Evolutionary conservation across 2,888 invertebrate genomes (phyloP).

Genomic region (Drosophila birchii): DNA sequence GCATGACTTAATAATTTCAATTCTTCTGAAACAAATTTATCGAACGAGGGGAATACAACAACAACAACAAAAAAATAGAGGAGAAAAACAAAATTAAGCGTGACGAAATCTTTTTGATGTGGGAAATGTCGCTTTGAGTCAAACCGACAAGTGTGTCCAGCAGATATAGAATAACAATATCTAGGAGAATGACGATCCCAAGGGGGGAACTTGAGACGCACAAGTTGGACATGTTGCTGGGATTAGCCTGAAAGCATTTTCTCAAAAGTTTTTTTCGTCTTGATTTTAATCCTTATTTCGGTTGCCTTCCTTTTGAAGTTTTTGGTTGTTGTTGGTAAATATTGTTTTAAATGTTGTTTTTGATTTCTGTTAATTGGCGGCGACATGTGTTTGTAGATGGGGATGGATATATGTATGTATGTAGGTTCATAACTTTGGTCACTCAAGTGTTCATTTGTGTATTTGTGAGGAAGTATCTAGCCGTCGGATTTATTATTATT

Average conservation of each 20-base stretch:
- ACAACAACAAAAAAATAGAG: constrained; percentile 14
- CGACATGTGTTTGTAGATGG: constrained; percentile 78
- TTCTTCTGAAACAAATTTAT: constrained; percentile 60
- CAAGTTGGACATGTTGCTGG: constrained; percentile 72
- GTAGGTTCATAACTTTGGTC: constrained; percentile 48
- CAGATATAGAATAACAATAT: constrained; percentile 51
- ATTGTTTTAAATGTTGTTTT: constrained; percentile 70
- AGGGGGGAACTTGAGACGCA: constrained; percentile 64
- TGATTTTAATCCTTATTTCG: constrained; percentile 71
- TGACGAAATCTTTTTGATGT: constrained; percentile 82
- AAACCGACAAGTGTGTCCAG: constrained; percentile 80
- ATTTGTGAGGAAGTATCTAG: constrained; percentile 74
- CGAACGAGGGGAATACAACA: constrained; percentile 5
- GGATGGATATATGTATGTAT: constrained; percentile 43
- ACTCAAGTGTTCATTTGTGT: constrained; percentile 60
- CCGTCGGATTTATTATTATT: constrained; percentile 60
- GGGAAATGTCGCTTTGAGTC: constrained; percentile 81
- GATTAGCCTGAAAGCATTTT: constrained; percentile 81
- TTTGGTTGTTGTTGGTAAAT: constrained; percentile 55
- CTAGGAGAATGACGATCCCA: constrained; percentile 21
- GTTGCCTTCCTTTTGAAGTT: constrained; percentile 29
- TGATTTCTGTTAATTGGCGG: constrained; percentile 78
- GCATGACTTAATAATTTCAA: constrained; percentile 78
- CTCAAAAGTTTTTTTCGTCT: constrained; percentile 50
- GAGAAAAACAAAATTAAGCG: constrained; percentile 65